phyloP scores from a whole-genome alignment of 2,888 invertebrate genomes.

The Eucera pruinosa region DNA sequence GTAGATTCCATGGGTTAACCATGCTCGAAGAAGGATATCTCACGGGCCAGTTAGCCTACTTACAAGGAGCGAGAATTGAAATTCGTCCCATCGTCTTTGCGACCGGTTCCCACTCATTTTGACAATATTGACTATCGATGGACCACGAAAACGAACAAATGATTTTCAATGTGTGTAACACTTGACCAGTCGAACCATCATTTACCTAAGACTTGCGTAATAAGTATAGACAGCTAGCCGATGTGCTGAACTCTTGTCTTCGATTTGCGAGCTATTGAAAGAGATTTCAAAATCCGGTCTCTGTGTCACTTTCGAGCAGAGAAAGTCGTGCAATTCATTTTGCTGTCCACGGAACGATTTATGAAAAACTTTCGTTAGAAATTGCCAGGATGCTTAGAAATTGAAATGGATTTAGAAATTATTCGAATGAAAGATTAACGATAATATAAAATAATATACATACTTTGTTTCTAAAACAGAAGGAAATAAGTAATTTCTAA shows the following conservation, averaged over 20 bases:
- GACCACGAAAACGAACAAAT: conserved; percentile 24
- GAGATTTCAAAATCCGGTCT: conserved; percentile 65
- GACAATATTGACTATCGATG: conserved; percentile 49
- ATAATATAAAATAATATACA: not conserved
- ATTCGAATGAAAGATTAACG: conserved; percentile 3
- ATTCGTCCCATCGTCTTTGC: conserved; percentile 52
- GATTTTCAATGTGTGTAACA: conserved; percentile 4
- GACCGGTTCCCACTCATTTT: conserved; percentile 58
- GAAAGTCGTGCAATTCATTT: conserved; percentile 64
- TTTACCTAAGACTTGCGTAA: conserved; percentile 69
- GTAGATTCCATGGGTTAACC: conserved; percentile 61
- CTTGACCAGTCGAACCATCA: conserved; percentile 9
- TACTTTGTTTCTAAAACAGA: too few species aligned
- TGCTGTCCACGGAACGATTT: conserved; percentile 43
- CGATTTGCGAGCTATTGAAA: conserved; percentile 43
- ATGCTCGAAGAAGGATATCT: conserved; percentile 69
- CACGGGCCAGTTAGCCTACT: conserved; percentile 79
- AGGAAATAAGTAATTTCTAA: too few species aligned
- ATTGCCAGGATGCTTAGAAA: conserved; percentile 5
- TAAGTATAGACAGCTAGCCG: conserved; percentile 40
- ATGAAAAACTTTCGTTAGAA: conserved; percentile 53
- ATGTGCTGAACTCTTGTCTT: conserved; percentile 32
- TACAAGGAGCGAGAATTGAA: conserved; percentile 68
- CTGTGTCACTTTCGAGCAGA: conserved; percentile 64
- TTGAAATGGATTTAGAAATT: conserved; percentile 27